These are phyloP conservation scores for Pandion haliaetus DNA, from an alignment of 2,113 vertebrate genomes.

Conservation along the genomic window DNA sequence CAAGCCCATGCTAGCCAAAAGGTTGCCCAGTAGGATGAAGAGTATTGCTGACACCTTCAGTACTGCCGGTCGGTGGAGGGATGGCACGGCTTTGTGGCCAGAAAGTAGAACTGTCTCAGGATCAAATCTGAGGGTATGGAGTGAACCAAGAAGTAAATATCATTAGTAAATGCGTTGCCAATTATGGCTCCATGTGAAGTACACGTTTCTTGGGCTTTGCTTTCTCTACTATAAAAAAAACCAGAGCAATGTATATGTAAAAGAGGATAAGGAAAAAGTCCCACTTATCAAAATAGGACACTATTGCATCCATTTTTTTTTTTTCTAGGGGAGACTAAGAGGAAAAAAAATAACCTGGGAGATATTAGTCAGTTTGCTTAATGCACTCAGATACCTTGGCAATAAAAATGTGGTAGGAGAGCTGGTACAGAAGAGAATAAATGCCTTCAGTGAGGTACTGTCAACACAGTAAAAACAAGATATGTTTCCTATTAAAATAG, in stretches of 20 bases:
- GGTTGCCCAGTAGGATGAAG: neutral
- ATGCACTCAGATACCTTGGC: neutral
- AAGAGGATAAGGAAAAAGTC: neutral
- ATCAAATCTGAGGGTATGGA: neutral
- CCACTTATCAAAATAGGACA: neutral
- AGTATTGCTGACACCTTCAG: neutral
- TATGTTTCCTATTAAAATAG: neutral
- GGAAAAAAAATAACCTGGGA: neutral
- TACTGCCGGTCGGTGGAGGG: neutral
- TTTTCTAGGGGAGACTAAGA: neutral
- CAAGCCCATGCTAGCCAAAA: neutral
- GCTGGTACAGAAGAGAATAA: neutral
- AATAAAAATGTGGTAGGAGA: neutral
- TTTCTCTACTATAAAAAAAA: neutral
- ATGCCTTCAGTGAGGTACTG: neutral
- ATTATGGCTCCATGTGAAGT: neutral
- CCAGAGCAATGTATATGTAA: neutral
- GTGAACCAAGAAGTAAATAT: neutral
- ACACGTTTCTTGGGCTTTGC: neutral
- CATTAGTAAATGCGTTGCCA: neutral
- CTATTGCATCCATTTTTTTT: neutral
- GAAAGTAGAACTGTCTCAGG: neutral
- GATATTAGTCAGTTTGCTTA: neutral
- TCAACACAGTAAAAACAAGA: neutral
- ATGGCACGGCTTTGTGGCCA: neutral